Evolutionary conservation across 2,888 invertebrate genomes (phyloP).

Genomic region (Pilophorus perplexus): DNA sequence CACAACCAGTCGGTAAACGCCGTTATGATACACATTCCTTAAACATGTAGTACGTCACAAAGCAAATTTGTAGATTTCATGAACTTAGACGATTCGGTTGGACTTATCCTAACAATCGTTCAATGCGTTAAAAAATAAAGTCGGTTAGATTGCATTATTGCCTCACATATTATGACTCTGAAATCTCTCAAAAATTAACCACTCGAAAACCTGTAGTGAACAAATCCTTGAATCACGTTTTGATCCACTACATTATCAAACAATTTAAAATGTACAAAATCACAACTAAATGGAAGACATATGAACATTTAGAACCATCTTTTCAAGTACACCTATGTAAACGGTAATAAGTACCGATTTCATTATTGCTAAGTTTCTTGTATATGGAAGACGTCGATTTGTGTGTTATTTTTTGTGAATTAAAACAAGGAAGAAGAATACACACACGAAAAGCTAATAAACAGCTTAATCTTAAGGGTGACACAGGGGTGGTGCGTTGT

Average conservation of each 20-base stretch:
- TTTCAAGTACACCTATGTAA: too few species aligned
- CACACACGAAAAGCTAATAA: too few species aligned
- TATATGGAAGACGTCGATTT: too few species aligned
- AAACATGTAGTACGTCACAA: not conserved
- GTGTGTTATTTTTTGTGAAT: too few species aligned
- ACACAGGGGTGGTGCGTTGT: too few species aligned
- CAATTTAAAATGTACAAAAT: conserved; percentile 1
- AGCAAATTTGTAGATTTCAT: not conserved
- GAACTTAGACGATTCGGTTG: not conserved
- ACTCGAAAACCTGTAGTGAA: conserved; percentile 5
- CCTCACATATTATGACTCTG: not conserved
- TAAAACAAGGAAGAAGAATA: too few species aligned
- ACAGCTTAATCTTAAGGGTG: too few species aligned
- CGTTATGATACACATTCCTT: not conserved
- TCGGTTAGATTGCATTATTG: not conserved
- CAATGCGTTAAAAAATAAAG: not conserved
- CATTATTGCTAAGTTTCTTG: too few species aligned
- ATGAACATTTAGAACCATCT: too few species aligned
- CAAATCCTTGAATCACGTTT: not conserved
- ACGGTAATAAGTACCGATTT: too few species aligned
- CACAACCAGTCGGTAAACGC: not conserved
- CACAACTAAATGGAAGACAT: conserved; percentile 18
- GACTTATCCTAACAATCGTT: not conserved
- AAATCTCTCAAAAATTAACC: not conserved
- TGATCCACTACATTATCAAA: not conserved